Conservation (phyloP, 2,797 vertebrate species). For the Pantherophis alleghaniensis region DNA sequence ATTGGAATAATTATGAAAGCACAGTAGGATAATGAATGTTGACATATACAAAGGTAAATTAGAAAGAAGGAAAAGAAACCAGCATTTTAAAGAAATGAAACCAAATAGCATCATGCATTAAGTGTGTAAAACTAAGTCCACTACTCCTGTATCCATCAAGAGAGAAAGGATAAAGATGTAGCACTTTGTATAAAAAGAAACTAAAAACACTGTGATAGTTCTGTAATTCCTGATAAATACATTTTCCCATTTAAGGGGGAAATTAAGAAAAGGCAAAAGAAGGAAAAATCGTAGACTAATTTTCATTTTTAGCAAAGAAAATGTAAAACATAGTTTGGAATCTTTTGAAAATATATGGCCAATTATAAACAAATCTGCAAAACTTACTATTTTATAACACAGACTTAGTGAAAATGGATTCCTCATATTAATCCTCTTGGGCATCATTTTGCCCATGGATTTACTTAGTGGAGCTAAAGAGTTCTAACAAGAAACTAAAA, state of each 20-base stretch:
- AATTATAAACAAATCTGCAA: not conserved
- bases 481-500: not conserved
- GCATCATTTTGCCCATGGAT: not conserved
- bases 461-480: not conserved
- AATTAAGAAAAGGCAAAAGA: slow-evolving; percentile 55
- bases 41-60: not conserved
- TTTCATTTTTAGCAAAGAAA: slow-evolving; percentile 61
- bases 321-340: not conserved
- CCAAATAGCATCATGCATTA: not conserved
- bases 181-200: not conserved
- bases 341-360: not conserved
- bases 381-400: not conserved
- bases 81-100: not conserved
- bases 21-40: not conserved
- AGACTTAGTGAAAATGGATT: not conserved
- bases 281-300: slow-evolving; percentile 62
- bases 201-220: slow-evolving; percentile 60
- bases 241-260: slow-evolving; percentile 51
- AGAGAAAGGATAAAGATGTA: not conserved
- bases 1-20: not conserved
- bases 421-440: not conserved
- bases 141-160: not conserved
- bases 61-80: not conserved
- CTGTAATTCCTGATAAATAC: slow-evolving; percentile 67
- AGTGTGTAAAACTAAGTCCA: not conserved